Conservation (phyloP, 2,797 vertebrate genomes). For the Tamandua tetradactyla region DNA sequence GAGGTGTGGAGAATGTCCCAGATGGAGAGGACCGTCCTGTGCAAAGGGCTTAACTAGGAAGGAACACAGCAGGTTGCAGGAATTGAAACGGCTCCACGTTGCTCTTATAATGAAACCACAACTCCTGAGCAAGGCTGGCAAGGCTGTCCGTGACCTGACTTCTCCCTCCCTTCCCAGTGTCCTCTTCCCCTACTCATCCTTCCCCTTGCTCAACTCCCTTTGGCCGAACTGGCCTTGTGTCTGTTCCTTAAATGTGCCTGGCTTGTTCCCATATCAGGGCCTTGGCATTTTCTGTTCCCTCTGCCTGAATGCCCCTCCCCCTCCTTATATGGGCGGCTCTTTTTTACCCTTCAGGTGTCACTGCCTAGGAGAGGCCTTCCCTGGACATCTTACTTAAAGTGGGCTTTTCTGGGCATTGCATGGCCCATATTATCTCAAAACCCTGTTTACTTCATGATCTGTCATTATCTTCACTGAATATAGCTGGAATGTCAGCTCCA, state of each 20-base stretch:
- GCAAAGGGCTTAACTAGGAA: not conserved
- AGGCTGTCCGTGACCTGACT: not conserved
- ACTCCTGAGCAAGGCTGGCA: not conserved
- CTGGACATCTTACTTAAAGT: not conserved
- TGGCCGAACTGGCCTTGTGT: not conserved
- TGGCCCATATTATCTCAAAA: not conserved
- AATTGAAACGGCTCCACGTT: not conserved
- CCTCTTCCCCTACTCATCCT: not conserved
- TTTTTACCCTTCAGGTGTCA: not conserved
- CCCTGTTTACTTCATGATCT: not conserved
- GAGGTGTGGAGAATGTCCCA: not conserved
- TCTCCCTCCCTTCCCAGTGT: not conserved
- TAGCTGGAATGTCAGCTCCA: not conserved
- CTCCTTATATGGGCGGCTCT: not conserved
- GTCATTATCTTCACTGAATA: too few relatives aligned
- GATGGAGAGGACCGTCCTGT: rapidly evolving
- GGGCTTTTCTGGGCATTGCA: not conserved
- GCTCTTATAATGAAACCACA: not conserved
- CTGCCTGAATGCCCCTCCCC: not conserved
- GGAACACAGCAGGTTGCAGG: not conserved
- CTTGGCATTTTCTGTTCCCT: not conserved
- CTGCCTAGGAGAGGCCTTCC: not conserved
- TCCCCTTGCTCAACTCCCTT: not conserved
- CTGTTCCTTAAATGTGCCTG: not conserved
- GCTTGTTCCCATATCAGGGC: not conserved